phyloP scores from a whole-genome alignment of 2,888 invertebrate genomes.

The Ellobium chinense region DNA sequence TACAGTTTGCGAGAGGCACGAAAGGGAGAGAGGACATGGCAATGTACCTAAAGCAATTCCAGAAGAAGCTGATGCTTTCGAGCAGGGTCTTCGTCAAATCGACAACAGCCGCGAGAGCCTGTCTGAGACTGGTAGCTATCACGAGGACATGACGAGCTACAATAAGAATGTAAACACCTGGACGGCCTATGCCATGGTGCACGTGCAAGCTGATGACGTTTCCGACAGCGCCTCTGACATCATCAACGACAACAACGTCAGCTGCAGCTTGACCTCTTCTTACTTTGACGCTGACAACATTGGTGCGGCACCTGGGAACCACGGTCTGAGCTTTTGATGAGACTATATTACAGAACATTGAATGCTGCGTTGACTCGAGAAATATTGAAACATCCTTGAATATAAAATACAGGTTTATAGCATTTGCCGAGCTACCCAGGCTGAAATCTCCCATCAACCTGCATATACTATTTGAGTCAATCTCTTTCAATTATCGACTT shows the following conservation, averaged over 20 bases:
- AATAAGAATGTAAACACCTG: slow-evolving; percentile 41
- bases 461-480: no score
- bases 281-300: slow-evolving; percentile 27
- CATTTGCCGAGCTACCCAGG: no score
- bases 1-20: not conserved
- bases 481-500: no score
- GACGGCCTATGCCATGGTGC: slow-evolving; percentile 36
- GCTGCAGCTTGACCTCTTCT: slow-evolving; percentile 10
- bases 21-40: not conserved
- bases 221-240: slow-evolving; percentile 33
- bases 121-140: slow-evolving; percentile 21
- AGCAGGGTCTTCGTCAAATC: not conserved
- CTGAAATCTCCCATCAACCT: no score
- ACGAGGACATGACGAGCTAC: slow-evolving; percentile 22
- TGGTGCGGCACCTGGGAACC: not conserved
- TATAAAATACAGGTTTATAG: no score
- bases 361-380: no score
- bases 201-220: slow-evolving; percentile 34
- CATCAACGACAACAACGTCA: slow-evolving; percentile 28
- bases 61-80: not conserved
- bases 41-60: not conserved
- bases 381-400: no score
- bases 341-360: no score
- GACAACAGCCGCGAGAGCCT: slow-evolving; percentile 20
- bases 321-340: not conserved